Base-by-base conservation (phyloP, 2,797 vertebrate species). In the Argyrosomus regius region DNA sequence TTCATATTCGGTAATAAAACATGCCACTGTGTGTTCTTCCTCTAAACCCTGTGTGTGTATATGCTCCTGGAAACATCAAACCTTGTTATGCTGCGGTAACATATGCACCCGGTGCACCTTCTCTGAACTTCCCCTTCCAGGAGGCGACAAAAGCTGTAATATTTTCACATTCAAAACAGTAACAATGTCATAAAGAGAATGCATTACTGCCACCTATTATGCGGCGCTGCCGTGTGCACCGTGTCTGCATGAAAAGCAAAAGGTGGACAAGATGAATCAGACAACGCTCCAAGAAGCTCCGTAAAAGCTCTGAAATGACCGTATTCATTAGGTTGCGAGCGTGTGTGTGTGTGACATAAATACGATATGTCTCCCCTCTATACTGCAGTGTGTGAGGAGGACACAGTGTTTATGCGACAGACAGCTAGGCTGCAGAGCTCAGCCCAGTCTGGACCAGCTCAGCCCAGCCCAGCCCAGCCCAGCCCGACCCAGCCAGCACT, bases 361-460 rank as follows among this genome's bases (percentile, higher is more conserved):
- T 88, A 85, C 86, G 75, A 87, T 83, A 85, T 74, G 84, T 84
- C 87, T 86, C 64, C 69, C 67, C 67, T 85, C 74, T 70, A 64
- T 68, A 63, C 88, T 78, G 93, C 89, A 91, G 89, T 71, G 91
- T 72, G 46, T 28, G 75, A 82, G 79, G 80, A 82, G 83, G 84
- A 90, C 68, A 83, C 76, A 3, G 77, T 84, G 86, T 92, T 91
- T 90, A 93, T 92, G 89, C 89, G 83, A 91, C 89, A 93, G 87
- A 86, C 78, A 89, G 82, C n/a, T 63, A 78, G 84, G 88, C 93
- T 91, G 91, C 87, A 87, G 90, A 90, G 90, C 88, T 91, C 90
- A 87, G 81, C 89, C 90, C 92, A 87, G 91, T 87, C 87, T 89
- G 84, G 82, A 77, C 77, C 80, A 63, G 35, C 31, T 31, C 31